Conservation (phyloP, 1,140 invertebrate species). For the Patella vulgata region DNA sequence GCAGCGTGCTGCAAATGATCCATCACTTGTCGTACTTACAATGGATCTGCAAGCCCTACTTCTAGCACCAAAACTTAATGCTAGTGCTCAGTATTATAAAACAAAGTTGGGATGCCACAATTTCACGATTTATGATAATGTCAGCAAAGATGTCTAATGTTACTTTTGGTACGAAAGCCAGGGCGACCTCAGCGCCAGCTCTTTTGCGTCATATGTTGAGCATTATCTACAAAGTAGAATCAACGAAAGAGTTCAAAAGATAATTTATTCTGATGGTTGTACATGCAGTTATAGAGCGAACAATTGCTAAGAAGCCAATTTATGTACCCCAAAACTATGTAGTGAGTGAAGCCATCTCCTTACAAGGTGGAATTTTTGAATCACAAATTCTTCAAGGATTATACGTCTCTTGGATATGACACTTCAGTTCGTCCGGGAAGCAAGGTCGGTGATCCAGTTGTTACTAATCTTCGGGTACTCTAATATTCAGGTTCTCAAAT, state of each 20-base stretch:
- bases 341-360: background rate
- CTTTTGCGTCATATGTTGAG: slow-evolving; percentile 62
- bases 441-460: too few relatives aligned
- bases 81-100: slow-evolving; percentile 66
- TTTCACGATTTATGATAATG: slow-evolving; percentile 66
- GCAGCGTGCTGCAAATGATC: too few relatives aligned
- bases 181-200: slow-evolving; percentile 61
- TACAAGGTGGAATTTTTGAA: background rate
- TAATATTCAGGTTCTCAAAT: too few relatives aligned
- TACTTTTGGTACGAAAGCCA: slow-evolving; percentile 67
- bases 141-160: slow-evolving; percentile 46
- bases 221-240: slow-evolving; percentile 53
- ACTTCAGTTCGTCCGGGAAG: slow-evolving; percentile 3
- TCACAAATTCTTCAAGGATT: too few relatives aligned
- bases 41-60: slow-evolving; percentile 63
- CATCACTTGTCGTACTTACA: too few relatives aligned
- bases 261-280: slow-evolving; percentile 52
- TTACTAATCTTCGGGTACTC: too few relatives aligned
- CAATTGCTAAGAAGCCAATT: slow-evolving; percentile 15
- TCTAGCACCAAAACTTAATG: slow-evolving; percentile 57
- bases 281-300: slow-evolving; percentile 55
- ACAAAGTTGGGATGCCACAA: slow-evolving; percentile 66
- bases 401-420: too few relatives aligned
- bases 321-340: slow-evolving; percentile 19
- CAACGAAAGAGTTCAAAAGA: slow-evolving; percentile 3